Base-by-base conservation (phyloP, 2,797 vertebrate species). In the Salarias fasciatus region DNA sequence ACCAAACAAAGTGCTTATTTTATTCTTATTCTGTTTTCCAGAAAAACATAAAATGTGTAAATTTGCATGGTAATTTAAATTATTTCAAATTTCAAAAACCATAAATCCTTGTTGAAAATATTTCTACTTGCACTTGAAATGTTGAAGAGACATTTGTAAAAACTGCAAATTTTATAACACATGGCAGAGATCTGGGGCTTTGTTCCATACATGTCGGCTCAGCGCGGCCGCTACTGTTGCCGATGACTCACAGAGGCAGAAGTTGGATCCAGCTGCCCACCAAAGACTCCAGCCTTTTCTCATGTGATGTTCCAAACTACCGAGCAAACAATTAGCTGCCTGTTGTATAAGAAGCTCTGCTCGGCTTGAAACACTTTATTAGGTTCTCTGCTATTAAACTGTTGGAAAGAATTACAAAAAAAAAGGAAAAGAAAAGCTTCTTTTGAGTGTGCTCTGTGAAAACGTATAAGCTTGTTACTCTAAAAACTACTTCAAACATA, bases 301-400 rank as follows among this genome's bases (percentile, higher is more conserved):
- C 80, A 82, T 80, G 80, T 78, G 80, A 83, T 64, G 43, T 65
- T 42, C 66, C 46, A 40, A 80, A 69, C 53, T 52, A 53, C 42
- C 77, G 9, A 33, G 15, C 3, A 52, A 69, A 85, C 82, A 84
- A 72, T 61, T 57, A 72, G 46, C 24, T 53, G 60, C 77, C 77
- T 68, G 77, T 84, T 85, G 67, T 58, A 59, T 64, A 82, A 83
- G 63, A 57, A 60, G 75, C 80, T 82, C 65, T 51, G 56, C 63
- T 6, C 10, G 69, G 63, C 50, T 77, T 75, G 59, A 62, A 72
- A 71, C 64, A 74, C 68, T 62, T 46, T n/a, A 62, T 53, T 77
- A 56, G 45, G 72, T 87, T 69, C 61, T 64, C 41, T 60, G 54
- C 53, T 57, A 30, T 64, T 54, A 73, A 71, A 63, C 37, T 35